A percentile compares a stretch with the other conserved stretches of the same genome.
phyloP scores from a whole-genome alignment of 1,140 invertebrate genomes.

The Onthophagus taurus region DNA sequence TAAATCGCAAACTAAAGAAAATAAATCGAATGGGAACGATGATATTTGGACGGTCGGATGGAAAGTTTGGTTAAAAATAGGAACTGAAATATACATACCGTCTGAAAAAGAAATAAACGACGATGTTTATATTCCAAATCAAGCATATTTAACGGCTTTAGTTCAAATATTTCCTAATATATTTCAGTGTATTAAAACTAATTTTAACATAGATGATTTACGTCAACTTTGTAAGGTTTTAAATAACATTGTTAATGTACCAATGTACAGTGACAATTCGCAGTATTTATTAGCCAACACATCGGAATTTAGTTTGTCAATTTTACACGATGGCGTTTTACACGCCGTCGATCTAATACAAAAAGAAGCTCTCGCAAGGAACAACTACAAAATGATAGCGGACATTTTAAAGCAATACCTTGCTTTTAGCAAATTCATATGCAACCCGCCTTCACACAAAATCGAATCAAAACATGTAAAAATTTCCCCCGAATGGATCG shows the following conservation, averaged over 20 bases:
- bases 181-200: constrained; percentile 77
- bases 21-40: constrained; percentile 30
- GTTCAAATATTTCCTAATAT: constrained; percentile 91
- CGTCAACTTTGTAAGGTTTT: constrained; percentile 71
- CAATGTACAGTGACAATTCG: constrained; percentile 72
- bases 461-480: constrained; percentile 42
- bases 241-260: constrained; percentile 67
- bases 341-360: constrained; percentile 71
- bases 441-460: constrained; percentile 57
- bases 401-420: constrained; percentile 73
- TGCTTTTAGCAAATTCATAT: constrained; percentile 63
- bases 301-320: constrained; percentile 65
- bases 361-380: constrained; percentile 62
- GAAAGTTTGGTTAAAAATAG: constrained; percentile 80
- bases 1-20: constrained; percentile 38
- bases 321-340: constrained; percentile 74
- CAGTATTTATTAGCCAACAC: constrained; percentile 66
- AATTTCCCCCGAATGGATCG: constrained; percentile 60
- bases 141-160: constrained; percentile 84
- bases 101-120: constrained; percentile 44
- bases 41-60: constrained; percentile 71
- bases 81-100: constrained; percentile 62
- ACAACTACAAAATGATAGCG: constrained; percentile 61
- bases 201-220: constrained; percentile 67
- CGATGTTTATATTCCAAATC: constrained; percentile 75